Conservation (phyloP, 2,797 vertebrate genomes). For the Nasua narica region DNA sequence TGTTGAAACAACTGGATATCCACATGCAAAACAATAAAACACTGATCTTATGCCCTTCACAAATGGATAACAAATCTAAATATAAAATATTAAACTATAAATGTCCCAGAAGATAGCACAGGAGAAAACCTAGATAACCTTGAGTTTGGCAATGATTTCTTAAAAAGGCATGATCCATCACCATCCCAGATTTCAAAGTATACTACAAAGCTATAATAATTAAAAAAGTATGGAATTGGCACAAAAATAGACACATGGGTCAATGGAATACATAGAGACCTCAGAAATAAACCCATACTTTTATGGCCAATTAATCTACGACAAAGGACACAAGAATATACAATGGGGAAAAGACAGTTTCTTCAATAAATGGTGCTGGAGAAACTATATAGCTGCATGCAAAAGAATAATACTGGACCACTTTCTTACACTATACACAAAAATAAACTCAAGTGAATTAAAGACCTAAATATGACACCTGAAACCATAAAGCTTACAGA, state of each 20-base stretch:
- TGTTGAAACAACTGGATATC: neutral
- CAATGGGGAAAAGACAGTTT: neutral
- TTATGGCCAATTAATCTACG: neutral
- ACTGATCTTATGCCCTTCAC: neutral
- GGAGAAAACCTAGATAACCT: neutral
- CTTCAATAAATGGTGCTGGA: neutral
- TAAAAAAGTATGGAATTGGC: neutral
- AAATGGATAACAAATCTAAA: neutral
- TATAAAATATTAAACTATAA: neutral
- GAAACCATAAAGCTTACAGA: neutral
- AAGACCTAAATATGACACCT: neutral
- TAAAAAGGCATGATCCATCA: neutral
- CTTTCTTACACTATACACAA: neutral
- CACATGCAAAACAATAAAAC: neutral
- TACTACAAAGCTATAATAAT: neutral
- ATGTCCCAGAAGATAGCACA: neutral
- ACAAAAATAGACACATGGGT: neutral
- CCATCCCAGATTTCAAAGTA: neutral
- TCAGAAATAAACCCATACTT: neutral
- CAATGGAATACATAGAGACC: neutral
- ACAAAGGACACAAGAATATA: neutral
- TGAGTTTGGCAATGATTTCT: neutral
- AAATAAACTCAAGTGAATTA: neutral
- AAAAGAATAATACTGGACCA: neutral
- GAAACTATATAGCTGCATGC: neutral